Base-by-base conservation (phyloP, 2,888 invertebrate genomes). In the Brenthis daphne region DNA sequence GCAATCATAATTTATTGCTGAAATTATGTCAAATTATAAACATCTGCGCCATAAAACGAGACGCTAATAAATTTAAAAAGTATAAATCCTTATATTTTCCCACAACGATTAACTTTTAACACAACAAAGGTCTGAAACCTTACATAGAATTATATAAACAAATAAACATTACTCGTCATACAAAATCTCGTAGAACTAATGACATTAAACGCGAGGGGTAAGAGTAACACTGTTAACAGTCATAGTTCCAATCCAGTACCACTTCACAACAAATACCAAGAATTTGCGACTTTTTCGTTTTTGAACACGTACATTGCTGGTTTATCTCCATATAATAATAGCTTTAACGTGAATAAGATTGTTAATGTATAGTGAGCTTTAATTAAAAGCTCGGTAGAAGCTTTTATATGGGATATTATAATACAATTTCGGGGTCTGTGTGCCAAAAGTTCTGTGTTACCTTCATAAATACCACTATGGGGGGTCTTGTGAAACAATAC, bases 181-280 rank as follows among this genome's bases (percentile, higher is more conserved):
- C 83, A 81, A 89, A 88, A 90, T 90, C 89, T 90, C 86, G 88
- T 87, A 85, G 87, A 88, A 86, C 90, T 92, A 92, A 92, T 92
- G 91, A 90, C 85, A 85, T 85, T 87, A 86, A 87, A 88, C 87
- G 89, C 87, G 89, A 90, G 87, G 90, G 90, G 90, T 89, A 88
- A 84, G 82, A 86, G 86, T 86, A 86, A 90, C 89, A 89, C 81
- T 90, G 90, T 90, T 87, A 88, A 85, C 88, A 89, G 88, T 85
- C 87, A 89, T 90, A 90, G 90, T 90, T 89, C 72, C 70, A 66
- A 69, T 65, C 61, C 68, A 54, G 63, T 73, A 75, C 75, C 60
- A 72, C 55, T 55, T 48, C 8, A 56, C 61, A 24, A 55, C 57
- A 64, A 64, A 51, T 29, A 0, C 47, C 13, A n/a, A 56, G 43